Base-by-base conservation (phyloP, 2,113 vertebrate species). In the Coreoperca whiteheadi region DNA sequence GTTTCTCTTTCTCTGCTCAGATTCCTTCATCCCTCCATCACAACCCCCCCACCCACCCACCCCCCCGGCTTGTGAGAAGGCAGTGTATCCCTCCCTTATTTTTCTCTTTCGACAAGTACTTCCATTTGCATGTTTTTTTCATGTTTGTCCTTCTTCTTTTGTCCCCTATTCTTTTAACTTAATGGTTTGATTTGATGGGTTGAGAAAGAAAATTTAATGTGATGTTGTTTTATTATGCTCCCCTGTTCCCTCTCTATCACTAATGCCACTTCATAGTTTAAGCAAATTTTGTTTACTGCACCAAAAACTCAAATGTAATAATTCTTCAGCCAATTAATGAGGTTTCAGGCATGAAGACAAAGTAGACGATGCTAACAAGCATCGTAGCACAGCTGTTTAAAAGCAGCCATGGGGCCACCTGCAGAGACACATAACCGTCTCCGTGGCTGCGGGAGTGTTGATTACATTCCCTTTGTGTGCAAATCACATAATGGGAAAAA, bases 31-130 rank as follows among this genome's bases (percentile, higher is more conserved):
- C 73, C 77, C 56, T 71, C 77, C 90, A 89, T 87, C 81, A 82
- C 66, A 4, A 74, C 74, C 63, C 23, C 82, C 65, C 21, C 51
- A 63, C 14, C 51, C 77, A 48, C 51, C 23, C 79, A 61, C 56
- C 56, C 73, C 81, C 67, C 57, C 87, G 48, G 88, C 93, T 92
- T 94, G 92, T 93, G 94, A 95, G 93, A 95, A 94, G 91, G 93
- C 94, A 94, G 93, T 94, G 92, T 92, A 89, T 70, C 83, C 75
- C 79, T 68, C 39, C 57, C 54, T 84, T 80, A 60, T 77, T 74
- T 77, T 81, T 79, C 79, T 71, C 61, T 79, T 15, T 82, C 66
- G 82, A 82, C 39, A 70, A 83, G 80, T 81, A 63, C 79, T 60
- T 78, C 78, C 86, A 94, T 95, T 81, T 84, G 83, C 91, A 93